These are phyloP conservation scores for Cecropterus lyciades DNA, from an alignment of 1,140 invertebrate genomes.

Conservation along the genomic window DNA sequence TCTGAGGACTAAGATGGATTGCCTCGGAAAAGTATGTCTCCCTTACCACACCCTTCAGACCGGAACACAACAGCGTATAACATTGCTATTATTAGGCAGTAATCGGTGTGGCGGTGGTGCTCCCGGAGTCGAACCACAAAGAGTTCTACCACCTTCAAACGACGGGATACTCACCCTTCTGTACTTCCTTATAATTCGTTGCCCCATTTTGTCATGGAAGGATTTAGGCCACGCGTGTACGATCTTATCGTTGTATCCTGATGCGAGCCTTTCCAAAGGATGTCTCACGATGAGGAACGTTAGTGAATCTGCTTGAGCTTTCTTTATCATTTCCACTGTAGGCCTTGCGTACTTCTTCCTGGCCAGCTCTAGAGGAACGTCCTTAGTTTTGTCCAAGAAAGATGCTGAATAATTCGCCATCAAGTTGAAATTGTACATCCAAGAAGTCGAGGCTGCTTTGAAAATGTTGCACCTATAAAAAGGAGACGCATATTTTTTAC, in stretches of 20 bases:
- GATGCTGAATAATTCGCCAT: constrained; percentile 92
- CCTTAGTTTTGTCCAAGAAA: constrained; percentile 90
- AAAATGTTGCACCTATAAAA: constrained; percentile 90
- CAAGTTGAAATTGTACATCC: constrained; percentile 95
- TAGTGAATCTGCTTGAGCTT: constrained; percentile 85
- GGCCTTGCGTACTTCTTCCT: constrained; percentile 91
- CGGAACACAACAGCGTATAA: no score
- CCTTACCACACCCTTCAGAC: no score
- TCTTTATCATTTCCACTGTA: constrained; percentile 86
- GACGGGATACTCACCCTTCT: constrained; percentile 77
- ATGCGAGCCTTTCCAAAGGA: constrained; percentile 94
- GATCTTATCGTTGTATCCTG: constrained; percentile 95
- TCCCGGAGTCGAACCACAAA: no score
- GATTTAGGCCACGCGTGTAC: constrained; percentile 92
- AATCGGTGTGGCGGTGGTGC: no score
- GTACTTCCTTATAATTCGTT: constrained; percentile 90
- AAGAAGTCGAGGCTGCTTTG: constrained; percentile 94
- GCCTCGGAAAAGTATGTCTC: no score
- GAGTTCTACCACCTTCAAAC: no score
- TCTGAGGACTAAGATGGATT: no score
- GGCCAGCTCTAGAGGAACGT: constrained; percentile 90
- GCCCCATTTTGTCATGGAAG: constrained; percentile 91
- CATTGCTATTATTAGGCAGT: no score
- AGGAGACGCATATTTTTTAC: neutral
- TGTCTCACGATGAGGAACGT: constrained; percentile 95